Evolutionary conservation across 1,140 invertebrate genomes (phyloP).

Genomic region (Drosophila parabipectinata): DNA sequence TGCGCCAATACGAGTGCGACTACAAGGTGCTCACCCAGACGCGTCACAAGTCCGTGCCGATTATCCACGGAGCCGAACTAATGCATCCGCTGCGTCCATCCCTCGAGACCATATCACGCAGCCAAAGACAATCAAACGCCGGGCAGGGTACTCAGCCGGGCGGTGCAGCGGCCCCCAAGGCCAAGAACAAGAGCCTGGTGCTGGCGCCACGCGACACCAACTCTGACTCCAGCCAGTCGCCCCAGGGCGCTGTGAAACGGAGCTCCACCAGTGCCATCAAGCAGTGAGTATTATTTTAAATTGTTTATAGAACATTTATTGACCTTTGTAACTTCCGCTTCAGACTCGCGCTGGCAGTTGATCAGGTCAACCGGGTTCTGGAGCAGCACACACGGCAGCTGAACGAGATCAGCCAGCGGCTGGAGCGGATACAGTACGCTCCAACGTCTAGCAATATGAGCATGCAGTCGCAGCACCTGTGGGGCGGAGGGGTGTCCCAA

Average conservation of each 20-base stretch:
- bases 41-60: conserved; percentile 88
- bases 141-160: not conserved
- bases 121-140: conserved; percentile 22
- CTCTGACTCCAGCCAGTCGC: conserved; percentile 80
- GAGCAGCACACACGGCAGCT: conserved; percentile 71
- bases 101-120: conserved; percentile 9
- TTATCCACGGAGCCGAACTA: conserved; percentile 86
- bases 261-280: conserved; percentile 46
- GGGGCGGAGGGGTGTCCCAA: conserved; percentile 53
- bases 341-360: conserved; percentile 63
- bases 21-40: conserved; percentile 90
- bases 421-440: conserved; percentile 76
- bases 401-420: conserved; percentile 56
- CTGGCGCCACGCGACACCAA: conserved; percentile 65
- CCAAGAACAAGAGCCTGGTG: conserved; percentile 60
- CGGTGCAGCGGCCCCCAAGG: conserved; percentile 24
- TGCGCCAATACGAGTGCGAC: conserved; percentile 91
- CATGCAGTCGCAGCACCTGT: conserved; percentile 22
- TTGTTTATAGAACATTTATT: not conserved
- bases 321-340: not conserved
- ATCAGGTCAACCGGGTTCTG: conserved; percentile 68
- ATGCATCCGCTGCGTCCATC: conserved; percentile 73
- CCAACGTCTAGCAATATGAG: conserved; percentile 29
- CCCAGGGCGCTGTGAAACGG: conserved; percentile 60
- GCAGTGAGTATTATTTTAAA: conserved; percentile 41